These are phyloP conservation scores for Rousettus madagascariensis DNA, from an alignment of 2,797 vertebrate species.

Conservation along the genomic window DNA sequence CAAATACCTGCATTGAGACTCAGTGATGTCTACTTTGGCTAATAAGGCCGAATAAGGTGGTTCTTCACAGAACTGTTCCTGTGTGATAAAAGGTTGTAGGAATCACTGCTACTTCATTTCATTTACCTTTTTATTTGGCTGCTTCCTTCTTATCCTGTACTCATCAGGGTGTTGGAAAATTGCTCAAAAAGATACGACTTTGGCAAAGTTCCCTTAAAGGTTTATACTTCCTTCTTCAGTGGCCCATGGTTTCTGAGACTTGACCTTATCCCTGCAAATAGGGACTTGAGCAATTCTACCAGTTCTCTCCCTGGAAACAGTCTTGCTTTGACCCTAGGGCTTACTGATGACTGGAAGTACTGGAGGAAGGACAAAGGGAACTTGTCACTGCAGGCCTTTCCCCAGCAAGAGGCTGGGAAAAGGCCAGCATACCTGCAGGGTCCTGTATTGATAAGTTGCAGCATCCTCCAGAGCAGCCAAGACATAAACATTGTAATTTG, in stretches of 20 bases:
- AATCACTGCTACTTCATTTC: not conserved
- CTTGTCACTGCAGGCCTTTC: not conserved
- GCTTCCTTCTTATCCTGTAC: not conserved
- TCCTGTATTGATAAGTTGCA: constrained; percentile 51
- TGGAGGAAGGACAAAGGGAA: constrained; percentile 5
- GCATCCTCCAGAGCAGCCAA: constrained; percentile 13
- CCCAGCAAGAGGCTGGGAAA: not conserved
- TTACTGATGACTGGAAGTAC: not conserved
- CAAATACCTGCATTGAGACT: not conserved
- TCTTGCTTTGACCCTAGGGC: not conserved
- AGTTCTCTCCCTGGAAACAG: not conserved
- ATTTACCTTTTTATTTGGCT: constrained; percentile 14
- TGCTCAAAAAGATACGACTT: constrained; percentile 32
- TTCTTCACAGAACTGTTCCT: not conserved
- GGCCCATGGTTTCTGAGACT: not conserved
- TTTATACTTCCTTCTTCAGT: not conserved
- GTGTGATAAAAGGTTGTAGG: not conserved
- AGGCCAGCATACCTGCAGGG: not conserved
- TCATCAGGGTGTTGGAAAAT: not conserved
- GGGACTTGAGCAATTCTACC: not conserved
- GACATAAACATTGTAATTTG: constrained; percentile 40
- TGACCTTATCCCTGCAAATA: not conserved
- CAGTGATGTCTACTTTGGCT: not conserved
- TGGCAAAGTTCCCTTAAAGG: not conserved
- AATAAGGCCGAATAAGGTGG: not conserved